These are phyloP conservation scores for Thereuonema tuberculata DNA, from an alignment of 1,140 invertebrate species.

Conservation along the genomic window DNA sequence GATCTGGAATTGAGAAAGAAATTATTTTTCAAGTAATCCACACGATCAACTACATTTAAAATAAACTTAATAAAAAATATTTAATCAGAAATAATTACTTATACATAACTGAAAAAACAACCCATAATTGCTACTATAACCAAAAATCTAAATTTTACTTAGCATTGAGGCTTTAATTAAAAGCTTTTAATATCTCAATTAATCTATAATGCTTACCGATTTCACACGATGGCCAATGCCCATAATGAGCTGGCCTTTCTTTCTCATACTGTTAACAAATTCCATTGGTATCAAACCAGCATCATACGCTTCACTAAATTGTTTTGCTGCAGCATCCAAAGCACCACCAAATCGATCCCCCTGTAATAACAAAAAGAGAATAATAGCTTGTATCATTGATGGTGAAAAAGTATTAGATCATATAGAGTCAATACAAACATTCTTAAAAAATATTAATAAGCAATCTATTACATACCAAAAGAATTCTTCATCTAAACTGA, in stretches of 20 bases:
- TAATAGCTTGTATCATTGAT: conserved; percentile 3
- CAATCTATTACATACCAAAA: not conserved
- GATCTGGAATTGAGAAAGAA: conserved; percentile 42
- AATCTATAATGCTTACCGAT: too few relatives aligned
- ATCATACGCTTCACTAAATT: conserved; percentile 94
- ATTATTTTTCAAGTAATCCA: not conserved
- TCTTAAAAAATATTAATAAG: conserved; percentile 1
- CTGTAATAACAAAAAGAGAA: conserved; percentile 33
- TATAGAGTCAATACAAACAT: conserved; percentile 5
- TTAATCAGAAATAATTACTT: too few relatives aligned
- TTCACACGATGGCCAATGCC: conserved; percentile 98
- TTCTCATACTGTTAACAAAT: conserved; percentile 95
- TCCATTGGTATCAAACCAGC: conserved; percentile 89
- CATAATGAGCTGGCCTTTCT: conserved; percentile 96
- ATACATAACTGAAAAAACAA: too few relatives aligned
- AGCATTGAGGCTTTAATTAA: too few relatives aligned
- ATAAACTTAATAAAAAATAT: conserved; percentile 3
- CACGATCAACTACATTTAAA: conserved; percentile 9
- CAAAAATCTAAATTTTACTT: too few relatives aligned
- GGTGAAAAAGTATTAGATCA: conserved; percentile 1
- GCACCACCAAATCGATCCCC: conserved; percentile 98
- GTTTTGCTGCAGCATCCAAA: conserved; percentile 85
- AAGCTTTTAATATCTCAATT: too few relatives aligned
- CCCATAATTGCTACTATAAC: too few relatives aligned
- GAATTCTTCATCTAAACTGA: too few relatives aligned